phyloP scores from a whole-genome alignment of 2,888 invertebrate genomes.

The Lepidocyrtoides sp. region DNA sequence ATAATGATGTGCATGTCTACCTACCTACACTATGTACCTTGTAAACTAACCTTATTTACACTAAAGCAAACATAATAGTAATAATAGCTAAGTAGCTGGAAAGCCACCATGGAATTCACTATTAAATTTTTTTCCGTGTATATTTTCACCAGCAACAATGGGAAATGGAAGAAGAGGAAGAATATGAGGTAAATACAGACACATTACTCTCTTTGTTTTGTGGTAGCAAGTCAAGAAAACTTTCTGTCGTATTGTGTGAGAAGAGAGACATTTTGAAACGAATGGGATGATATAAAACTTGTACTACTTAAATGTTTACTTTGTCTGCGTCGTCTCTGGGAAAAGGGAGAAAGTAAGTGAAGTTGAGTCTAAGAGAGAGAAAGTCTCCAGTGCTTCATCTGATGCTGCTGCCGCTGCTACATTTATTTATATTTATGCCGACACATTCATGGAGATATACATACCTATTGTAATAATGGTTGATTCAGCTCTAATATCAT shows the following conservation, averaged over 20 bases:
- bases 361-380: slow-evolving; percentile 7
- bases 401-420: slow-evolving; percentile 3
- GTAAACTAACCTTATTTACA: slow-evolving; percentile 19
- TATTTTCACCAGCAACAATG: neutral
- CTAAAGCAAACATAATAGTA: slow-evolving; percentile 25
- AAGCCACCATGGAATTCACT: slow-evolving; percentile 31
- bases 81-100: slow-evolving; percentile 16
- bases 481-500: neutral
- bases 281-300: slow-evolving; percentile 52
- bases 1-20: neutral
- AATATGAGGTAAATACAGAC: slow-evolving; percentile 25
- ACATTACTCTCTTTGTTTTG: neutral
- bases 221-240: slow-evolving; percentile 36
- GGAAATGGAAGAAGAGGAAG: slow-evolving; percentile 33
- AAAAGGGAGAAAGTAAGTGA: slow-evolving; percentile 4
- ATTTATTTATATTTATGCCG: slow-evolving; percentile 59
- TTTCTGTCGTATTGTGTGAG: neutral
- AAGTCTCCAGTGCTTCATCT: slow-evolving; percentile 29
- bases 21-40: neutral
- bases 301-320: slow-evolving; percentile 56
- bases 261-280: slow-evolving; percentile 49
- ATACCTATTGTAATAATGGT: slow-evolving; percentile 44
- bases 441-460: slow-evolving; percentile 35
- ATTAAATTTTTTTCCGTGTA: slow-evolving; percentile 25
- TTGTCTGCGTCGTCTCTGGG: slow-evolving; percentile 50